Conservation (phyloP, 2,113 vertebrate genomes). For the Chitala chitala region DNA sequence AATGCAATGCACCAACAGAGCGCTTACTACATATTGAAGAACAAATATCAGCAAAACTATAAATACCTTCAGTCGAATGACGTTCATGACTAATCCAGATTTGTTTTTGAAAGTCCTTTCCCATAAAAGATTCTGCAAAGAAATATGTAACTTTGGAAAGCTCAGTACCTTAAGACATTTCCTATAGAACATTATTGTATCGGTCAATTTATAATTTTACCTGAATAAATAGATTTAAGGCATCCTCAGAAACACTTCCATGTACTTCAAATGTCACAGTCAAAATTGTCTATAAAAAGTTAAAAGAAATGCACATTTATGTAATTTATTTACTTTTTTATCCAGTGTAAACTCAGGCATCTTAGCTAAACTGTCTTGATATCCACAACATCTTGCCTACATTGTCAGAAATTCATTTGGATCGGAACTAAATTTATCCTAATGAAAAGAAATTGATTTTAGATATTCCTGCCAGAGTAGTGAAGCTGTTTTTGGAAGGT, state of each 20-base stretch:
- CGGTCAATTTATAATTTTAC: slow-evolving; percentile 62
- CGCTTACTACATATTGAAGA: no score
- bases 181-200: neutral
- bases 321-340: neutral
- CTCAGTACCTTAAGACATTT: no score
- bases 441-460: no score
- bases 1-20: no score
- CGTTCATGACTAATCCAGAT: slow-evolving; percentile 70
- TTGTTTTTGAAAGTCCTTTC: slow-evolving; percentile 82
- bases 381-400: no score
- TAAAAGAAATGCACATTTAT: neutral
- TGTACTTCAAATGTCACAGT: slow-evolving; percentile 86
- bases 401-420: no score
- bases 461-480: no score
- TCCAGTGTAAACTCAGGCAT: no score
- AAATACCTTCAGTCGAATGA: slow-evolving; percentile 88
- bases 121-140: slow-evolving; percentile 83
- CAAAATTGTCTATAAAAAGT: slow-evolving; percentile 72
- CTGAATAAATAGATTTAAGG: slow-evolving; percentile 83
- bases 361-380: slow-evolving; percentile 37
- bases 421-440: no score
- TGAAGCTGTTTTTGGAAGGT: no score
- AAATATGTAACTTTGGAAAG: slow-evolving; percentile 22
- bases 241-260: slow-evolving; percentile 77
- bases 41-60: no score